Base-by-base conservation (phyloP, 2,113 vertebrate species). In the Merops nubicus region DNA sequence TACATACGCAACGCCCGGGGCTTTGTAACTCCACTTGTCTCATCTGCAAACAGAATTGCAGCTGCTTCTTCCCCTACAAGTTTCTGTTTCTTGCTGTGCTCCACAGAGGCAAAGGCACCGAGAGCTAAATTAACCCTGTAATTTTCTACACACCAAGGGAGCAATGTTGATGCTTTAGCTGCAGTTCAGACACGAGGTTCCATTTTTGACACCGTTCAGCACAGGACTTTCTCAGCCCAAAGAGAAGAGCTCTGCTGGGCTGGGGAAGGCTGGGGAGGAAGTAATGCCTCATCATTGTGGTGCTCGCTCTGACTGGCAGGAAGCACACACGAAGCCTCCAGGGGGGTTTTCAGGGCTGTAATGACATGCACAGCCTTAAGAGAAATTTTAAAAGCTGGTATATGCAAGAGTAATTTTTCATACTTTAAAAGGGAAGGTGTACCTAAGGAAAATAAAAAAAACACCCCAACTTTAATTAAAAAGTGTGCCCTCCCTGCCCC, bases 241-340 rank as follows among this genome's bases (percentile, higher is more conserved):
- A 73, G 65, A 19, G 28, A 15, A 45, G 83, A 29, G 48, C 67
- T 8, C 8, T n/a, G 68, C 73, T 51, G 65, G 28, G 68, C 29
- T 4, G 78, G 57, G 67, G 43, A 29, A 34, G 48, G 76, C 93
- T 81, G 85, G 20, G 59, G 88, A 70, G 95, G 96, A 96, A 96
- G 90, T 7, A 11, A 22, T 78, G 92, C 29, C 72, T 96, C 77
- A 81, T 93, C 93, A 7, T 57, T 81, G 95, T 8, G 85, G 59
- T 19, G 5, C 95, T 86, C 1, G 1, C 60, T 86, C 56, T 88
- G 82, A 77, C 85, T 84, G 28, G 48, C 84, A 96, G 88, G 95
- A 96, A 96, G 63, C 51, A 57, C 68, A 69, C 1, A 15, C 15
- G 3, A 51, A 60, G 42, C 63, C 59, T 88, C 67, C 75, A 42